Conservation (phyloP, 2,113 vertebrate genomes). For the Festucalex cinctus region DNA sequence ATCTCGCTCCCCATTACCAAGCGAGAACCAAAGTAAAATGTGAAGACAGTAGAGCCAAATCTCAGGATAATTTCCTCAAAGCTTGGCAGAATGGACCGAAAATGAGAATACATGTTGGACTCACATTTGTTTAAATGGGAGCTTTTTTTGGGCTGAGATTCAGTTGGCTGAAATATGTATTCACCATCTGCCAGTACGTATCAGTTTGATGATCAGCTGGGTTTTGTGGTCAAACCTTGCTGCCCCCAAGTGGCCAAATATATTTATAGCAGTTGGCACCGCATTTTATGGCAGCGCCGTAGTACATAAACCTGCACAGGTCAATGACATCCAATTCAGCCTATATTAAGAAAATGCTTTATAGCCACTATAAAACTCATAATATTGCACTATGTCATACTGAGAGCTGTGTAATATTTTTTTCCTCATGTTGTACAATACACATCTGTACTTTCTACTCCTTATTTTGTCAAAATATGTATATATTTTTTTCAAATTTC, state of each 20-base stretch:
- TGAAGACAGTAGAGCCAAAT: slow-evolving; percentile 2
- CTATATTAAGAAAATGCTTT: too few species aligned
- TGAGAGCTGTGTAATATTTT: too few species aligned
- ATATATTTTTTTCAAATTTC: too few species aligned
- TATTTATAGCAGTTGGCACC: not conserved
- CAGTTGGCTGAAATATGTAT: not conserved
- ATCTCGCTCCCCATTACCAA: not conserved
- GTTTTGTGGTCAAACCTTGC: not conserved
- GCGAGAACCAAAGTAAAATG: not conserved
- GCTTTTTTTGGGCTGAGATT: not conserved
- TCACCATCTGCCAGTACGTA: not conserved
- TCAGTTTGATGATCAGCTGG: not conserved
- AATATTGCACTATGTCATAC: too few species aligned
- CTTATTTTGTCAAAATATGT: too few species aligned
- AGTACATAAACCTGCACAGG: not conserved
- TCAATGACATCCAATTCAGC: too few species aligned
- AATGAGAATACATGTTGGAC: slow-evolving; percentile 2
- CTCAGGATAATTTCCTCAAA: slow-evolving; percentile 11
- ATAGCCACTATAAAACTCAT: too few species aligned
- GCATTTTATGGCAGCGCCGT: not conserved
- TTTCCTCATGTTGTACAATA: too few species aligned
- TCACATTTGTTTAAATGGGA: slow-evolving; percentile 12
- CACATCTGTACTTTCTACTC: too few species aligned
- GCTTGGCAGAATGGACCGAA: not conserved
- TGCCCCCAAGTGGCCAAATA: slow-evolving; percentile 1